phyloP scores from a whole-genome alignment of 2,113 vertebrate genomes.

The Coptodon bakossiorum region DNA sequence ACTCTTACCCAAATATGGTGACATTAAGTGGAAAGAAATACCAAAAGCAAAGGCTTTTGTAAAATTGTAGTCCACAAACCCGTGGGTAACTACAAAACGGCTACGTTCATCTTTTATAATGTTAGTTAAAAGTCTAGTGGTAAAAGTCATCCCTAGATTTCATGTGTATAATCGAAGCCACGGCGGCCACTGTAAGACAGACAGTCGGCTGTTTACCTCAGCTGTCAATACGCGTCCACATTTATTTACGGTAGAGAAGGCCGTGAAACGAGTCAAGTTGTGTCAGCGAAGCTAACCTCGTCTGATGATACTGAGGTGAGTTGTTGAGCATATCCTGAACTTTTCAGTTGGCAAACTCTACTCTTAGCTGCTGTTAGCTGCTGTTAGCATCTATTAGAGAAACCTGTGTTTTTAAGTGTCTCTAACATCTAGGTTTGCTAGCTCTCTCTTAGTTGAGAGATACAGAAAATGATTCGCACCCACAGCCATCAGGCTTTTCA shows the following conservation, averaged over 20 bases:
- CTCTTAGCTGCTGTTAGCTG: neutral
- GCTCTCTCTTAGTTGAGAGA: neutral
- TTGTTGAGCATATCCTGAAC: neutral
- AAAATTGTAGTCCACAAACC: neutral
- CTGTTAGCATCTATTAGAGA: neutral
- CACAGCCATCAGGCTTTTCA: accelerated
- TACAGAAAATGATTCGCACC: neutral
- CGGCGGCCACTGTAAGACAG: neutral
- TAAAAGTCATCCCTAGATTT: neutral
- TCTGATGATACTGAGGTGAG: neutral
- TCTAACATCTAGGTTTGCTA: neutral
- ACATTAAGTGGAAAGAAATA: neutral
- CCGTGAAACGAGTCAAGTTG: neutral
- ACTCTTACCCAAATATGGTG: neutral
- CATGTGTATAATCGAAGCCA: neutral
- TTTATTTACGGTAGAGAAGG: neutral
- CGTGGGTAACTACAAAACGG: neutral
- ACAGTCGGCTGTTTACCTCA: neutral
- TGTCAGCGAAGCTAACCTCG: accelerated
- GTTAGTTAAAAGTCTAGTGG: neutral
- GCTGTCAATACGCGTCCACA: neutral
- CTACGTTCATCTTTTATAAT: neutral
- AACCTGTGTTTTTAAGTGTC: neutral
- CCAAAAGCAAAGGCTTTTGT: accelerated
- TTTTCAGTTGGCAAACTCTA: accelerated